Percentiles rank a stretch among this genome's conserved stretches.
Evolutionary conservation across 2,113 vertebrate genomes (phyloP).

Genomic region (Cynoglossus semilaevis): DNA sequence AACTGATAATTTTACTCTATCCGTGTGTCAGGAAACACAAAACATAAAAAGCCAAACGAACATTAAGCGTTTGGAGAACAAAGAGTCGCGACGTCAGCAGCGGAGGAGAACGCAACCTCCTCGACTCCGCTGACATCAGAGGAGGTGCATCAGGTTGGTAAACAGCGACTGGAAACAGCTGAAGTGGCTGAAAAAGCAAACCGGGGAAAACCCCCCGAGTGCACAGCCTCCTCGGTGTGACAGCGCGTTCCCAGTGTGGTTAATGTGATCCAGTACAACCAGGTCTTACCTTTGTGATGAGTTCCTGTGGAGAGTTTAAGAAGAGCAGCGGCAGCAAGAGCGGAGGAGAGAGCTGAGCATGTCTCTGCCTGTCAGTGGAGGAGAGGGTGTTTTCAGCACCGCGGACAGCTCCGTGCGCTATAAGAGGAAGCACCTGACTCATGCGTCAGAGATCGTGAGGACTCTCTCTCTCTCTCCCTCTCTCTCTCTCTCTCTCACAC

Average conservation of each 20-base stretch:
- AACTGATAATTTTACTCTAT: background rate
- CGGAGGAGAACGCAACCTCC: constrained; percentile 11
- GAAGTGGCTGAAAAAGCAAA: background rate
- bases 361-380: constrained; percentile 37
- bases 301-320: constrained; percentile 35
- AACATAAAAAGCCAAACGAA: background rate
- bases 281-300: constrained; percentile 73
- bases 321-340: constrained; percentile 10
- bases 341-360: constrained; percentile 44
- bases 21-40: background rate
- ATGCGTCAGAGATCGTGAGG: constrained; percentile 66
- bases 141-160: constrained; percentile 77
- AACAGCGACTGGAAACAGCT: constrained; percentile 2
- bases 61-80: constrained; percentile 22
- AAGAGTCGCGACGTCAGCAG: constrained; percentile 22
- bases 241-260: too few species aligned
- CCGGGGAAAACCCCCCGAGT: too few species aligned
- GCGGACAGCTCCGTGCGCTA: constrained; percentile 81
- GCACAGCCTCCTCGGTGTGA: too few species aligned
- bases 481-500: constrained; percentile 28
- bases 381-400: constrained; percentile 53
- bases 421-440: constrained; percentile 69
- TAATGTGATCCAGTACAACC: background rate
- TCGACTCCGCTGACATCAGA: constrained; percentile 20
- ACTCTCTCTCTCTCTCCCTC: background rate